Percentiles rank a stretch among this genome's conserved stretches.
phyloP scores from a whole-genome alignment of 2,797 vertebrate genomes.

The Merluccius polli region DNA sequence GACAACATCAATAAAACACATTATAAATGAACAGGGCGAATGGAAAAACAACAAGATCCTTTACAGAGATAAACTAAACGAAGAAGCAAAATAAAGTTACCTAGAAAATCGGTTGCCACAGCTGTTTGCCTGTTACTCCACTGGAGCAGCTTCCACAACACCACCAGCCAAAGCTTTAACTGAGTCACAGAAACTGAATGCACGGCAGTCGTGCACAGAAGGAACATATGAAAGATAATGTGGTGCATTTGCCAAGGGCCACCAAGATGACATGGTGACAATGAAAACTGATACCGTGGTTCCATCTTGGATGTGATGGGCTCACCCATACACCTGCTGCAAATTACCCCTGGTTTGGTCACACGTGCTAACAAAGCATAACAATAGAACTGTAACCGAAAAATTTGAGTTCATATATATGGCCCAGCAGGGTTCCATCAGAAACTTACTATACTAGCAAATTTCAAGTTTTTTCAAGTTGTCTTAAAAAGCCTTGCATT shows the following conservation, averaged over 20 bases:
- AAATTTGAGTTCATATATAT: background rate
- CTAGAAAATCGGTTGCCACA: too few relatives aligned
- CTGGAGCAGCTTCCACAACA: too few relatives aligned
- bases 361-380: background rate
- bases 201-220: too few relatives aligned
- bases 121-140: too few relatives aligned
- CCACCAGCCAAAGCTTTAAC: too few relatives aligned
- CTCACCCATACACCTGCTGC: background rate
- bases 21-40: too few relatives aligned
- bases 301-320: background rate
- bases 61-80: too few relatives aligned
- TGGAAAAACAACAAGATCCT: too few relatives aligned
- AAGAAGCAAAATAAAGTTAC: too few relatives aligned
- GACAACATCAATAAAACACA: too few relatives aligned
- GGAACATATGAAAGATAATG: background rate
- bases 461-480: background rate
- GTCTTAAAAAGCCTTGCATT: background rate
- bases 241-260: background rate
- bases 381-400: background rate
- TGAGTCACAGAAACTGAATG: too few relatives aligned
- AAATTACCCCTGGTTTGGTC: background rate
- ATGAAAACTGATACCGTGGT: background rate
- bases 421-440: background rate
- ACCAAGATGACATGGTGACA: background rate
- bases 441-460: background rate